Evolutionary conservation across 2,888 invertebrate species (phyloP).

Genomic region (Leucophora obtusa): DNA sequence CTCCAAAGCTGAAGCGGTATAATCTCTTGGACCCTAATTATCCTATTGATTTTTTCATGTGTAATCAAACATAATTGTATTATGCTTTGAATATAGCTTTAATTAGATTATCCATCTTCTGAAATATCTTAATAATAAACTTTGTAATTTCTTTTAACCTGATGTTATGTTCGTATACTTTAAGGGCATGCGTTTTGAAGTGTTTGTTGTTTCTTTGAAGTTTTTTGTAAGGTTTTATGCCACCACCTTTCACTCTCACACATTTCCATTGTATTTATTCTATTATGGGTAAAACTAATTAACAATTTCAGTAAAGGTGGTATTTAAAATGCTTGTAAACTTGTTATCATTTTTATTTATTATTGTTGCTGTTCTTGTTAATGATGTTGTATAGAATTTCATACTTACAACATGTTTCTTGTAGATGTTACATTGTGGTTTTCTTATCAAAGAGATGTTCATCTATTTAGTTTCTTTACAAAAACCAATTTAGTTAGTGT

Average conservation of each 20-base stretch:
- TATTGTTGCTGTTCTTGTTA: not conserved
- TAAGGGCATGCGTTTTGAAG: not conserved
- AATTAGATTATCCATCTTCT: no score
- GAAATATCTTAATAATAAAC: no score
- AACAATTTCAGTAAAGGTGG: constrained; percentile 37
- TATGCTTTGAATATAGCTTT: no score
- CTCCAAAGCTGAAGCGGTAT: no score
- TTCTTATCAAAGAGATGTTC: constrained; percentile 17
- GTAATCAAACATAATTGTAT: no score
- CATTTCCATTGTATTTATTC: not conserved
- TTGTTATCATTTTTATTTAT: not conserved
- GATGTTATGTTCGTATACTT: not conserved
- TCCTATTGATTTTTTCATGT: no score
- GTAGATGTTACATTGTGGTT: constrained; percentile 8
- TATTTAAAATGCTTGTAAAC: constrained; percentile 15
- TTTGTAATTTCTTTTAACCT: constrained; percentile 21
- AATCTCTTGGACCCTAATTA: no score
- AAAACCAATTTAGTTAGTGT: constrained; percentile 41
- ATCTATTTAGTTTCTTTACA: constrained; percentile 11
- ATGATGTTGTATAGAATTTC: constrained; percentile 9
- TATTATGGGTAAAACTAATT: constrained; percentile 40
- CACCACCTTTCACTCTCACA: not conserved
- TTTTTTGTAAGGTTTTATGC: not conserved
- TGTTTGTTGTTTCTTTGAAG: constrained; percentile 19
- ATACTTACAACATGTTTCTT: constrained; percentile 3